Conservation (phyloP, 2,797 vertebrate genomes). For the Leuciscus waleckii region DNA sequence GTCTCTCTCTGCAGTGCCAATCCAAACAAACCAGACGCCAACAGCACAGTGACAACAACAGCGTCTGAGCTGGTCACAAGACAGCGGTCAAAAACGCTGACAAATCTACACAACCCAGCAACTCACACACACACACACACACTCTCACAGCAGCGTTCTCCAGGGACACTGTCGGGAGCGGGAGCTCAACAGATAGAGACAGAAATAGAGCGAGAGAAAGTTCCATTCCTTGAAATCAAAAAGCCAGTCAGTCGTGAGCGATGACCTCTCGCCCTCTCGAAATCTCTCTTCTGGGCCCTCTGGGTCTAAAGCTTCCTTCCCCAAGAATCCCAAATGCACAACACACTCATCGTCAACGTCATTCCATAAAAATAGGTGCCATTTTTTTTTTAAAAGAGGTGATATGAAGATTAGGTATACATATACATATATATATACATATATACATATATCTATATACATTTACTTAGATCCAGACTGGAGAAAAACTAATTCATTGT, state of each 20-base stretch:
- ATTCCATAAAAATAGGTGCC: background rate
- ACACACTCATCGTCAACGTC: background rate
- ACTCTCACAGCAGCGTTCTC: constrained; percentile 36
- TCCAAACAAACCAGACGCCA: constrained; percentile 45
- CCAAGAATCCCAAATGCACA: background rate
- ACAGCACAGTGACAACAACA: constrained; percentile 48
- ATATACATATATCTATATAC: too few species aligned
- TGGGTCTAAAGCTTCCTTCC: background rate
- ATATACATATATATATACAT: too few species aligned
- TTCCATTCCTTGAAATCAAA: constrained; percentile 13
- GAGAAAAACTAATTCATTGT: background rate
- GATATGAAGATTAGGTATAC: too few species aligned
- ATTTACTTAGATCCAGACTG: background rate
- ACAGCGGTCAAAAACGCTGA: constrained; percentile 45
- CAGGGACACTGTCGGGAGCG: constrained; percentile 51
- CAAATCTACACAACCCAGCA: constrained; percentile 30
- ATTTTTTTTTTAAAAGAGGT: background rate
- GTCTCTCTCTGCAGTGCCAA: constrained; percentile 36
- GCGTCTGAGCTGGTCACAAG: constrained; percentile 35
- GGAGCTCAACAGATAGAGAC: constrained; percentile 36
- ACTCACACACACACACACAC: constrained; percentile 32
- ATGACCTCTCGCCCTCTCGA: background rate
- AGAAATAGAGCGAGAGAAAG: constrained; percentile 41
- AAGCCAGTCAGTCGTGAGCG: constrained; percentile 5
- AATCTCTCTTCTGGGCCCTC: constrained; percentile 3